These are phyloP conservation scores for Bombyx mandarina DNA, from an alignment of 1,140 invertebrate genomes.

Conservation along the genomic window DNA sequence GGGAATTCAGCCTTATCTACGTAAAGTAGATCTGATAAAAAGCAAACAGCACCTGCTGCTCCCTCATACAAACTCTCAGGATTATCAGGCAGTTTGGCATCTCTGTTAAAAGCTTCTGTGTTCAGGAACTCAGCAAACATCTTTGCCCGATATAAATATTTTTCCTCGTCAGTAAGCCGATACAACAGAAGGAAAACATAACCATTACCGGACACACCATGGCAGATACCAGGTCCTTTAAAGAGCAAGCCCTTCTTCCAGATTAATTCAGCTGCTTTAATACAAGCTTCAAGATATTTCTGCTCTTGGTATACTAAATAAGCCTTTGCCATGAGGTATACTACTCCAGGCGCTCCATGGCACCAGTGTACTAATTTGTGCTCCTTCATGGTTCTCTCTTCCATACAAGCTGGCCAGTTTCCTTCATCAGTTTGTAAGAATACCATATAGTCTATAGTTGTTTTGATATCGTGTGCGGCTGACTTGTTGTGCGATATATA, in stretches of 20 bases:
- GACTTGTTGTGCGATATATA: constrained; percentile 72
- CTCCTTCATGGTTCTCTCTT: constrained; percentile 73
- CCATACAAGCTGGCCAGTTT: constrained; percentile 85
- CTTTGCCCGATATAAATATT: constrained; percentile 81
- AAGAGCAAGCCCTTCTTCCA: constrained; percentile 85
- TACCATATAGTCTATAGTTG: constrained; percentile 75
- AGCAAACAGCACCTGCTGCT: constrained; percentile 87
- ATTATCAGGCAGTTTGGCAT: constrained; percentile 83
- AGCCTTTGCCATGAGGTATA: constrained; percentile 87
- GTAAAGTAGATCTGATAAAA: constrained; percentile 80
- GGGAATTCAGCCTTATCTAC: constrained; percentile 87
- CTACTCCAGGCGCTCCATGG: constrained; percentile 86
- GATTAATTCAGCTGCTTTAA: constrained; percentile 80
- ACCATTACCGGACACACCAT: constrained; percentile 88
- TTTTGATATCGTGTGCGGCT: constrained; percentile 71
- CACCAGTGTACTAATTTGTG: constrained; percentile 90
- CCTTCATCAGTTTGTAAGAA: constrained; percentile 77
- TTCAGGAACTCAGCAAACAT: constrained; percentile 86
- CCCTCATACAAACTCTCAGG: constrained; percentile 91
- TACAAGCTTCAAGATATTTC: constrained; percentile 80
- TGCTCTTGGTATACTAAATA: constrained; percentile 82
- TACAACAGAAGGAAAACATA: constrained; percentile 88
- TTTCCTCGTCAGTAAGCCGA: constrained; percentile 79
- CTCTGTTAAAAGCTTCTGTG: constrained; percentile 75
- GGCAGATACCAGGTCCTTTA: constrained; percentile 89